These are phyloP conservation scores for Piaya cayana DNA, from an alignment of 2,113 vertebrate species.

Conservation along the genomic window DNA sequence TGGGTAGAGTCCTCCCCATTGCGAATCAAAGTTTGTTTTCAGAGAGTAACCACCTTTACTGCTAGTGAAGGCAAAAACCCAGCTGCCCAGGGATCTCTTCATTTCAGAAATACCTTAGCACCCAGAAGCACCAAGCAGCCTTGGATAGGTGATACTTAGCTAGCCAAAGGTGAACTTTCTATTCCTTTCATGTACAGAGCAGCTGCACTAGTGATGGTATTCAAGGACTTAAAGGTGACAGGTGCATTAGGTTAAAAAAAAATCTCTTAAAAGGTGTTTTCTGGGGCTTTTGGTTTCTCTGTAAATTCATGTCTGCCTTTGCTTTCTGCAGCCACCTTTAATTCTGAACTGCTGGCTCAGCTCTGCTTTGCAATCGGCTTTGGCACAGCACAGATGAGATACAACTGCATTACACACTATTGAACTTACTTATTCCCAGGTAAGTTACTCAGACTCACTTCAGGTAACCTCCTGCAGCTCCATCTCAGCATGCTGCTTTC, in stretches of 20 bases:
- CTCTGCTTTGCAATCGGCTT: neutral
- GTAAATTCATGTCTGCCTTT: neutral
- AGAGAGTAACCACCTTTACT: neutral
- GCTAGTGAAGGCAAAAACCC: neutral
- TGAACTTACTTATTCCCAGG: rapidly evolving
- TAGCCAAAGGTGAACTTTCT: neutral
- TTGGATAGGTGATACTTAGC: neutral
- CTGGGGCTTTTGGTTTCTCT: neutral
- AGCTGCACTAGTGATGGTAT: neutral
- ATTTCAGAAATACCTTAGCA: neutral
- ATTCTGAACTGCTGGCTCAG: neutral
- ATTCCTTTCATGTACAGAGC: neutral
- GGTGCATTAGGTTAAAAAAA: neutral
- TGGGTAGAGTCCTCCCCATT: neutral
- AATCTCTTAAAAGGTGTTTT: neutral
- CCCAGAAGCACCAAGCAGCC: neutral
- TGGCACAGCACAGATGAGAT: neutral
- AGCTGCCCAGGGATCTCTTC: neutral
- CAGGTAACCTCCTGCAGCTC: neutral
- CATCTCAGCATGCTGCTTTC: neutral
- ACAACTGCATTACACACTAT: neutral
- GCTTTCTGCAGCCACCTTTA: neutral
- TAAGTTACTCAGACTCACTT: neutral
- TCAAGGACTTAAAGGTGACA: neutral
- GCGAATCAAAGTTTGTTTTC: neutral